Evolutionary conservation across 2,113 vertebrate genomes (phyloP), one percentile per base, ranked within the genome.

Genomic region (Paramisgurnus dabryanus): DNA sequence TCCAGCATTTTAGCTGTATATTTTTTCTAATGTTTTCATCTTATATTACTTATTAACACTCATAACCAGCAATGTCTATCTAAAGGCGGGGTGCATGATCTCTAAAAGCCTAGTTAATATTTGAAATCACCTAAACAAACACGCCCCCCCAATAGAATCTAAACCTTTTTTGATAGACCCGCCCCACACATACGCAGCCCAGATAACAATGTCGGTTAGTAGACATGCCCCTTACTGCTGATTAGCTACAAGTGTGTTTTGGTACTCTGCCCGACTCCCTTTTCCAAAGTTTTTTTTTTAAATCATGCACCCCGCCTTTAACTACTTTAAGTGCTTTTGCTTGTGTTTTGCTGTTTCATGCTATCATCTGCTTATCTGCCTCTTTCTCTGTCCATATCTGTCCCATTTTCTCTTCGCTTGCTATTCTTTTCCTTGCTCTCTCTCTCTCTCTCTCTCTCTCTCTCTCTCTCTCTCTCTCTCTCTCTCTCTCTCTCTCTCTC

Each of bases 331-430:
- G 43, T 81, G 70, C 58, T 67, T 80, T 57, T 72, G 66, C 60
- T 65, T 86, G 49, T 84, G 39, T 83, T 64, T 64, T 79, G 57
- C 53, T 85, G 41, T 67, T 49, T 72, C 63, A 64, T 47, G 60
- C 63, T 80, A 64, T 72, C 61, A 7, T 83, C 72, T 78, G 66
- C 75, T 80, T 82, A 47, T 50, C 63, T 85, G 71, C 67, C 76
- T 78, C 65, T 85, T 70, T 82, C 53, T 82, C n/a, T 77, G 71
- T 82, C 43, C 40, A 68, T 70, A 45, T 83, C 58, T 68, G n/a
- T 79, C 5, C 60, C 70, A 61, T 53, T 77, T 40, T 66, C 43
- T 45, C 53, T 79, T 50, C 64, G 53, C 39, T 57, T 47, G 50
- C 66, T 34, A 17, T 70, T 49, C 63, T 60, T 60, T 45, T 85